These are phyloP conservation scores for Mesocentrotus franciscanus DNA, from an alignment of 53 echinoderm and acorn worm species.

Conservation along the genomic window DNA sequence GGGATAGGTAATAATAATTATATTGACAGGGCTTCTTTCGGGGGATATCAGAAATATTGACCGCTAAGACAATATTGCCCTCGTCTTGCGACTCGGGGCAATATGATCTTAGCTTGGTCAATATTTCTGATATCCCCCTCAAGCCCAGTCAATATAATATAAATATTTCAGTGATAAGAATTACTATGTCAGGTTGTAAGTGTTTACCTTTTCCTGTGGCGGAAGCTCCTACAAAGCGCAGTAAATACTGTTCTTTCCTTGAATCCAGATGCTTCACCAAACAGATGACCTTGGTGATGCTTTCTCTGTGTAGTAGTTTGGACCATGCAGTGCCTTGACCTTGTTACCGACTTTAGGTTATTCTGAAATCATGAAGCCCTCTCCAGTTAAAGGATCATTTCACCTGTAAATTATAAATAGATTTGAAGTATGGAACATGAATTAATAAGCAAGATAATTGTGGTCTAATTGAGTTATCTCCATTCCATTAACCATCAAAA, in stretches of 20 bases:
- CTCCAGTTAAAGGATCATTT: neutral
- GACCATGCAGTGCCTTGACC: neutral
- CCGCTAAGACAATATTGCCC: no score
- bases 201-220: conserved; percentile 1
- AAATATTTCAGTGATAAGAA: no score
- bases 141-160: no score
- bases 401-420: neutral
- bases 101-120: no score
- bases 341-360: neutral
- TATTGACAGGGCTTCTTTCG: no score
- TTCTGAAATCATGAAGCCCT: neutral
- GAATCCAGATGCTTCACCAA: neutral
- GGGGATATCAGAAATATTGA: no score
- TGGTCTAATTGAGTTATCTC: neutral
- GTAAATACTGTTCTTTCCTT: neutral
- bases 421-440: neutral
- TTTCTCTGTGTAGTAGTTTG: neutral
- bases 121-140: no score
- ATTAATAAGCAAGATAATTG: neutral
- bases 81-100: no score
- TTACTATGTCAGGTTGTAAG: neutral
- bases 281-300: neutral
- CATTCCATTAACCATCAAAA: neutral
- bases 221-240: neutral
- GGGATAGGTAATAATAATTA: no score